Percentiles rank a stretch among this genome's conserved stretches.
These are phyloP conservation scores for Rapana venosa DNA, from an alignment of 2,888 invertebrate genomes.

Conservation along the genomic window DNA sequence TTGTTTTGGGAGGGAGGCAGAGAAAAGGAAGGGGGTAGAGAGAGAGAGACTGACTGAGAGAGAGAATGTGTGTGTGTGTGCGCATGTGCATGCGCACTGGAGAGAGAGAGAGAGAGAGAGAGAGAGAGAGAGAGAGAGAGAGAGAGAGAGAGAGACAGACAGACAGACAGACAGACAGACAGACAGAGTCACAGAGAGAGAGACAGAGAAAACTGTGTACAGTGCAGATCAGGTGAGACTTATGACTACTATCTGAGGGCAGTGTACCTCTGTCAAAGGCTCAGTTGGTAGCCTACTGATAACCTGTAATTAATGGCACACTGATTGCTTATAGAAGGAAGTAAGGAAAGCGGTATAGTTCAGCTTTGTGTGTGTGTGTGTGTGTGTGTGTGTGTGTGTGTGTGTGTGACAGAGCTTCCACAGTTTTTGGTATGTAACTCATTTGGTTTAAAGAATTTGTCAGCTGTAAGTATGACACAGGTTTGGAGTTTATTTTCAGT, in stretches of 20 bases:
- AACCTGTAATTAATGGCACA: neutral
- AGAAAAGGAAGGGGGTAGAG: no score
- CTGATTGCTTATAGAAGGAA: neutral
- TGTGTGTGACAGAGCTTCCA: neutral
- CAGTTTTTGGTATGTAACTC: neutral
- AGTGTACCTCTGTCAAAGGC: neutral
- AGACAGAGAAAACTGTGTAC: neutral
- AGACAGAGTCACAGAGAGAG: no score
- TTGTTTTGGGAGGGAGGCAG: no score
- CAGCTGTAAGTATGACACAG: neutral
- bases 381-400: constrained; percentile 14
- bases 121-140: no score
- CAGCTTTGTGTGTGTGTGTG: neutral
- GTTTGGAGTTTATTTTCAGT: no score
- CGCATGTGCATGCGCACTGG: no score
- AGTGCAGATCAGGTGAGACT: neutral
- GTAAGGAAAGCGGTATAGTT: neutral
- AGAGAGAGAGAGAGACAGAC: no score
- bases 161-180: no score
- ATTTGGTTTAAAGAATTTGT: neutral
- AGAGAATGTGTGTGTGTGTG: no score
- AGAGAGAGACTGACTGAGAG: no score
- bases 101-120: no score
- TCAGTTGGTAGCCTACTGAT: neutral
- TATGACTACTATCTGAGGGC: neutral